phyloP scores from a whole-genome alignment of 2,888 invertebrate genomes.

The Dasysyrphus albostriatus region DNA sequence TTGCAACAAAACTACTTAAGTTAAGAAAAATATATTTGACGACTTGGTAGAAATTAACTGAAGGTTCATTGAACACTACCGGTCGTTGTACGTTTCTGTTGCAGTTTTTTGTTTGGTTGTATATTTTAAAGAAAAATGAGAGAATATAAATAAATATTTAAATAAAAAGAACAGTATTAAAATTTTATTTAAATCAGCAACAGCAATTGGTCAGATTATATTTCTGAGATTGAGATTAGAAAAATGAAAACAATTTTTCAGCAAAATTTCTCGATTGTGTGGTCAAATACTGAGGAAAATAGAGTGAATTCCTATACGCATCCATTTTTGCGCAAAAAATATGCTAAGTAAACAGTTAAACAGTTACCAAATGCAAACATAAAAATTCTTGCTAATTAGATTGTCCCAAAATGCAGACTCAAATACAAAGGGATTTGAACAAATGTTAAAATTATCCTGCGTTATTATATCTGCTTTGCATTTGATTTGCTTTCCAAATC shows the following conservation, averaged over 20 bases:
- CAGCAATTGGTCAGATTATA: neutral
- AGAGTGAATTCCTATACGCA: no score
- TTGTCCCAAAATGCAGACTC: no score
- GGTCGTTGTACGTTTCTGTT: slow-evolving; percentile 27
- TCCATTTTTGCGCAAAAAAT: no score
- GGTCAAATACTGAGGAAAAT: no score
- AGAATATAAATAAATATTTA: neutral
- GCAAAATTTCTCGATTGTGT: neutral
- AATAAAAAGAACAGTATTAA: neutral
- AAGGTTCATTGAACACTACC: slow-evolving; percentile 4
- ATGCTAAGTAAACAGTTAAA: no score
- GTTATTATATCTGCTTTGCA: no score
- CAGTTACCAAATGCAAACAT: no score
- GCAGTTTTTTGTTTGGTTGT: neutral
- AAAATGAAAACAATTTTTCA: neutral
- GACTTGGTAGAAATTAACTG: neutral
- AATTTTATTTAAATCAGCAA: neutral
- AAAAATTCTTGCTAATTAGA: no score
- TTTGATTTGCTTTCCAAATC: no score
- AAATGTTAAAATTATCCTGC: no score
- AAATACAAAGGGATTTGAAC: no score
- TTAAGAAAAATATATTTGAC: slow-evolving; percentile 24
- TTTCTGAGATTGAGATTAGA: neutral
- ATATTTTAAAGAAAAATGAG: neutral
- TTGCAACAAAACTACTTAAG: slow-evolving; percentile 37